These are phyloP conservation scores for Geotrypetes seraphini DNA, from an alignment of 2,797 vertebrate genomes.

Conservation along the genomic window DNA sequence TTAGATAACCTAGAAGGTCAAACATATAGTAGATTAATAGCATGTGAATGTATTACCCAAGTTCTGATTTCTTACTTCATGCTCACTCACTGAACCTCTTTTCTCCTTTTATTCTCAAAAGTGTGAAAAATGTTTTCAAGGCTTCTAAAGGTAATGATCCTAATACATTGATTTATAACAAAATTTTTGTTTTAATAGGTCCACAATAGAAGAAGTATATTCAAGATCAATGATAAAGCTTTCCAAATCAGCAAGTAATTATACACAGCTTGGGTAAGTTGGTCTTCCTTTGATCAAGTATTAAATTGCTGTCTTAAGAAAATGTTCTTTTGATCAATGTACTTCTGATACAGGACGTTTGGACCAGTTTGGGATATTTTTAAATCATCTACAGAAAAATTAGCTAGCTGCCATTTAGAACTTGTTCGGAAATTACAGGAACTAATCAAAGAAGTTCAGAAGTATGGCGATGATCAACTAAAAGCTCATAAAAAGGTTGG, in stretches of 20 bases:
- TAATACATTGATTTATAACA: too few relatives aligned
- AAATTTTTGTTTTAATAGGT: constrained; percentile 55
- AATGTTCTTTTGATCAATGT: neutral
- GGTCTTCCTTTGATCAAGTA: neutral
- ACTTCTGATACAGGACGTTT: constrained; percentile 63
- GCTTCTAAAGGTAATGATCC: too few relatives aligned
- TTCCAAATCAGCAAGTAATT: constrained; percentile 89
- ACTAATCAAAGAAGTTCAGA: constrained; percentile 93
- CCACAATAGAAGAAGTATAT: constrained; percentile 87
- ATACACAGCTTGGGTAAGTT: constrained; percentile 88
- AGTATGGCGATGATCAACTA: constrained; percentile 92
- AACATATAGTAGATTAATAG: too few relatives aligned
- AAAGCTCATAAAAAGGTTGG: constrained; percentile 93
- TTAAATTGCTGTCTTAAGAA: neutral
- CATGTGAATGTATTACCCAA: too few relatives aligned
- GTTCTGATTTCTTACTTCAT: too few relatives aligned
- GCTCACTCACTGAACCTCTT: too few relatives aligned
- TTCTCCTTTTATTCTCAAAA: too few relatives aligned
- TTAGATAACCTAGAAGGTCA: too few relatives aligned
- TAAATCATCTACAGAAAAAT: constrained; percentile 88
- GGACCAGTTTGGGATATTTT: constrained; percentile 93
- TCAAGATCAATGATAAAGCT: constrained; percentile 97
- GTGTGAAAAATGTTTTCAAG: too few relatives aligned
- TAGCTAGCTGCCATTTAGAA: constrained; percentile 88
- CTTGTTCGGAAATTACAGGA: constrained; percentile 88